These are phyloP conservation scores for Agriopis leucophaearia DNA, from an alignment of 2,888 invertebrate genomes.

Conservation along the genomic window DNA sequence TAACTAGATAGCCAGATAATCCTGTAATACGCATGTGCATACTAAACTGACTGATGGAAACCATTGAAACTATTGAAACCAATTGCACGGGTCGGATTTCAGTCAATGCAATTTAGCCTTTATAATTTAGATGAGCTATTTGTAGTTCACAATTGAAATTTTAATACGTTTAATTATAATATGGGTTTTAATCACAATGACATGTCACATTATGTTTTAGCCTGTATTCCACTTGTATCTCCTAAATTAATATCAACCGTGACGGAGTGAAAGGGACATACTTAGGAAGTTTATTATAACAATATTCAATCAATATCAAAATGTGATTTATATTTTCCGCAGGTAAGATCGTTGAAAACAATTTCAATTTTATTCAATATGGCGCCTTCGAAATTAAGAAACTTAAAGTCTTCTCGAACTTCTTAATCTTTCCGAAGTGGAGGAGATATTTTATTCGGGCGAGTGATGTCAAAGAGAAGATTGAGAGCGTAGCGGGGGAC, in stretches of 20 bases:
- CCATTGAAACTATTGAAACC: conserved; percentile 41
- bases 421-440: conserved; percentile 69
- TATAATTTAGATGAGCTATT: not conserved
- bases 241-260: not conserved
- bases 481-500: conserved; percentile 43
- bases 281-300: not conserved
- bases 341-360: conserved; percentile 53
- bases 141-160: not conserved
- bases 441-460: conserved; percentile 67
- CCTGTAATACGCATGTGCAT: conserved; percentile 60
- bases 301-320: conserved; percentile 26
- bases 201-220: not conserved
- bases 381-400: conserved; percentile 67
- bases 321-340: conserved; percentile 37
- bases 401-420: conserved; percentile 69
- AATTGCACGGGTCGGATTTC: conserved; percentile 44
- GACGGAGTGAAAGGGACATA: not conserved
- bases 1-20: conserved; percentile 71
- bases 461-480: conserved; percentile 57
- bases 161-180: not conserved
- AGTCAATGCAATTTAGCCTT: conserved; percentile 36
- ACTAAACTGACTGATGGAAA: conserved; percentile 50
- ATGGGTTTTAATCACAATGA: too few relatives aligned
- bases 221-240: not conserved
- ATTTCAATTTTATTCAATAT: conserved; percentile 62